phyloP scores from a whole-genome alignment of 2,888 invertebrate genomes.

The Andrena marginata region DNA sequence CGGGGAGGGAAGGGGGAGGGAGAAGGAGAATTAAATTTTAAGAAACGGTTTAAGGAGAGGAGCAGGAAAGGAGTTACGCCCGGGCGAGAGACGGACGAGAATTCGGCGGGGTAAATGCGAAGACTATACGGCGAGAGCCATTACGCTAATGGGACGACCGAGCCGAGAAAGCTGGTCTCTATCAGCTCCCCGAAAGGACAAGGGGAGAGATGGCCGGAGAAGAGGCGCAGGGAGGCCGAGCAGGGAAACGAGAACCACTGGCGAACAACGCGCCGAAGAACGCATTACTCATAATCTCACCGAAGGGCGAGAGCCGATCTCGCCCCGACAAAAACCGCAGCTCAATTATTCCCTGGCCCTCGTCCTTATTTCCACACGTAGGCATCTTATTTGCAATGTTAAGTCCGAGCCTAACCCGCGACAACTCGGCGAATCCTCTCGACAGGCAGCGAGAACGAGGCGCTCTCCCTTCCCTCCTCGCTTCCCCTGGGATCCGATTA shows the following conservation, averaged over 20 bases:
- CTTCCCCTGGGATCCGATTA: too few relatives aligned
- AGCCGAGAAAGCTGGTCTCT: constrained; percentile 74
- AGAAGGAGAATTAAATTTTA: neutral
- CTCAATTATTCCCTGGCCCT: constrained; percentile 54
- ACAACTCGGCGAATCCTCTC: neutral
- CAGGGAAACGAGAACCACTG: constrained; percentile 41
- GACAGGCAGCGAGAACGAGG: too few relatives aligned
- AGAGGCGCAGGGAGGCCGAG: constrained; percentile 13
- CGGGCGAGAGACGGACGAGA: constrained; percentile 56
- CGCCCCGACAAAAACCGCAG: constrained; percentile 60
- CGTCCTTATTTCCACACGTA: constrained; percentile 51
- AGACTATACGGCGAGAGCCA: constrained; percentile 79
- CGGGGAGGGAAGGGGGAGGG: neutral
- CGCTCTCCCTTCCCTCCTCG: too few relatives aligned
- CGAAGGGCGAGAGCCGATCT: constrained; percentile 56
- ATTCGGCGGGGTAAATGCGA: constrained; percentile 74
- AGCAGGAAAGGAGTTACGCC: constrained; percentile 29
- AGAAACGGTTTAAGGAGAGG: constrained; percentile 22
- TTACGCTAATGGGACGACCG: constrained; percentile 81
- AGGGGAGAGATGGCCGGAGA: constrained; percentile 13
- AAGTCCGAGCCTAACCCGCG: constrained; percentile 50
- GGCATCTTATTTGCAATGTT: constrained; percentile 68
- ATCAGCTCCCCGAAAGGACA: constrained; percentile 73
- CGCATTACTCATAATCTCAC: constrained; percentile 77
- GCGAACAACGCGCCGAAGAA: constrained; percentile 59